Evolutionary conservation across 37 sponge, comb jelly and placozoan species (phyloP).

Genomic region (Theonella swinhoei): DNA sequence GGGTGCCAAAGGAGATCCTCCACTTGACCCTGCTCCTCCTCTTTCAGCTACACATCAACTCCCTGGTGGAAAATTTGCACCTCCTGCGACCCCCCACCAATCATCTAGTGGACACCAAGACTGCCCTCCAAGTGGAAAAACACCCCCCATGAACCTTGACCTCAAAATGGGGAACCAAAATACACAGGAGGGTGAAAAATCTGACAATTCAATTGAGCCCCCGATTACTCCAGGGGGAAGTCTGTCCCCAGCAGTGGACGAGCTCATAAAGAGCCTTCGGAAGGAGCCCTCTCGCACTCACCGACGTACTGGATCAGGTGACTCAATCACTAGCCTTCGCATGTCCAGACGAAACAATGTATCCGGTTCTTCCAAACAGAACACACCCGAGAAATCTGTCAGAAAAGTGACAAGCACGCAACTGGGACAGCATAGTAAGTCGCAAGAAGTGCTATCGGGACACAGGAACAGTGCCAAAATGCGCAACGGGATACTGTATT

Average conservation of each 20-base stretch:
- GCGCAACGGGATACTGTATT: slow-evolving; percentile 13
- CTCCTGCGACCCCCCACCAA: neutral
- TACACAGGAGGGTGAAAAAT: neutral
- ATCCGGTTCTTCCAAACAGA: neutral
- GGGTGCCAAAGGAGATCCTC: neutral
- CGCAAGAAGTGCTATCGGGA: neutral
- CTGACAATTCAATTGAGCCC: neutral
- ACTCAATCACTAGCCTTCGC: neutral
- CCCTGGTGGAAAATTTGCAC: neutral
- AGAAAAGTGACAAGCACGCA: neutral
- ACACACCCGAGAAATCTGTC: too few species aligned
- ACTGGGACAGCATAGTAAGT: neutral
- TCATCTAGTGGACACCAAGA: neutral
- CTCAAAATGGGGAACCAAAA: neutral
- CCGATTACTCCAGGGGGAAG: slow-evolving; percentile 46
- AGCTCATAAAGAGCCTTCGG: slow-evolving; percentile 32
- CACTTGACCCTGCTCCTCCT: neutral
- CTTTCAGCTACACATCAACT: neutral
- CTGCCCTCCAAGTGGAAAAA: neutral
- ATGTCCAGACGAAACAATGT: neutral
- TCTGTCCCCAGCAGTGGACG: slow-evolving; percentile 43
- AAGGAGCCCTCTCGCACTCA: neutral
- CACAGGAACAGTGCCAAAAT: neutral
- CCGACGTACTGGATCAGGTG: neutral
- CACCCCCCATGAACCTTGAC: neutral